These are phyloP conservation scores for Anhinga anhinga DNA, from an alignment of 2,113 vertebrate genomes.

Conservation along the genomic window DNA sequence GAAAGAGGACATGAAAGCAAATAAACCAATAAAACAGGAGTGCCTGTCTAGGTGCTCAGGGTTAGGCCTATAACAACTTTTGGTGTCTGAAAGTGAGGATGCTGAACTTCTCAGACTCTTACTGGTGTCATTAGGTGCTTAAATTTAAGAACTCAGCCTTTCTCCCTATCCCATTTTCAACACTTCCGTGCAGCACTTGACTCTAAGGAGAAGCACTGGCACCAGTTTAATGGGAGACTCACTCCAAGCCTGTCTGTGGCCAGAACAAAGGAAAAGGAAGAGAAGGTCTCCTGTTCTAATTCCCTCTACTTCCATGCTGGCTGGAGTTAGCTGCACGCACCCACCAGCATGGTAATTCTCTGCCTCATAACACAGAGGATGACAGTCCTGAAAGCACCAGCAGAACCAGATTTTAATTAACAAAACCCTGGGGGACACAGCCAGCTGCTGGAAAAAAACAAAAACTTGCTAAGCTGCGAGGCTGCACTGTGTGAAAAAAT, in stretches of 20 bases:
- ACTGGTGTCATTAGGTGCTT: background rate
- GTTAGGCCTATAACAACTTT: conserved; percentile 2
- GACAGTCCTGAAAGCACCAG: conserved; percentile 20
- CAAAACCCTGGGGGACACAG: conserved; percentile 40
- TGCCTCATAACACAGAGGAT: conserved; percentile 51
- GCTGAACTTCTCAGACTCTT: background rate
- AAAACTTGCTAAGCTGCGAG: background rate
- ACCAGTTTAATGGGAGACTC: background rate
- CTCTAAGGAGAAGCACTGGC: background rate
- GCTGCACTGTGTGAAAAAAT: background rate
- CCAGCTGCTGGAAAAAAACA: conserved; percentile 30
- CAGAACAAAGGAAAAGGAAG: conserved; percentile 21
- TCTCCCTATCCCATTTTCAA: background rate
- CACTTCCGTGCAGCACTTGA: background rate
- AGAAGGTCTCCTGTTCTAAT: conserved; percentile 11
- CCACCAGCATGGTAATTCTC: conserved; percentile 24
- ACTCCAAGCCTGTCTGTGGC: background rate
- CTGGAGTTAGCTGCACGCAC: conserved; percentile 11
- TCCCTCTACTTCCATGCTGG: background rate
- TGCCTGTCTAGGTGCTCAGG: background rate
- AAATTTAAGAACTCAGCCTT: background rate
- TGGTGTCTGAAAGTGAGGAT: background rate
- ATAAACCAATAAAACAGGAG: background rate
- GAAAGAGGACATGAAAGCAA: background rate
- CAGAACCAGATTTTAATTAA: conserved; percentile 56